A percentile compares a stretch with the other conserved stretches of the same genome.
phyloP scores from a whole-genome alignment of 2,888 invertebrate species.

The Epistrophe eligans region DNA sequence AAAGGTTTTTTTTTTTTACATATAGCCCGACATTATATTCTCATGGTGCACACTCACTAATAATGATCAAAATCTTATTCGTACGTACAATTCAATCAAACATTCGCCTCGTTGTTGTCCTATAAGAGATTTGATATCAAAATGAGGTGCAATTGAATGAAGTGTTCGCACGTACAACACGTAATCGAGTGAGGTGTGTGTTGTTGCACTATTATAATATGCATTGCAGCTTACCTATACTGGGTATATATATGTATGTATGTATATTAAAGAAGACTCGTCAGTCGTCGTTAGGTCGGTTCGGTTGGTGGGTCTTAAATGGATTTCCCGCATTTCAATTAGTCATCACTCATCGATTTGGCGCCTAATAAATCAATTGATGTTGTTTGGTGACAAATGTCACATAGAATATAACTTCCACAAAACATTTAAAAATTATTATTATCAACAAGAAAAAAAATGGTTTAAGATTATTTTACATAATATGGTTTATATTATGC shows the following conservation, averaged over 20 bases:
- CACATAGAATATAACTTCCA: slow-evolving; percentile 12
- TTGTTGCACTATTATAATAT: slow-evolving; percentile 27
- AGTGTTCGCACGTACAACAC: slow-evolving; percentile 64
- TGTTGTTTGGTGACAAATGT: slow-evolving; percentile 11
- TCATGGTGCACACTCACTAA: slow-evolving; percentile 37
- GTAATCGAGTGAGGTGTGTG: slow-evolving; percentile 20
- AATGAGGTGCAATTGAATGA: slow-evolving; percentile 15
- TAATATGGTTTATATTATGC: background rate
- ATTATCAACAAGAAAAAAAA: background rate
- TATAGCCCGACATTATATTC: slow-evolving; percentile 31
- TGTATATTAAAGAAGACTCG: background rate
- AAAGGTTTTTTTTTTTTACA: too few relatives aligned
- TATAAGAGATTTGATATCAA: slow-evolving; percentile 43
- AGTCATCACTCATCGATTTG: slow-evolving; percentile 57
- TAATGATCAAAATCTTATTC: slow-evolving; percentile 68
- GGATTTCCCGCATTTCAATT: slow-evolving; percentile 50
- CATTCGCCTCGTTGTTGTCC: slow-evolving; percentile 8
- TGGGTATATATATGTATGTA: background rate
- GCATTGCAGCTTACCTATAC: background rate
- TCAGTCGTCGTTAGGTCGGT: too few relatives aligned
- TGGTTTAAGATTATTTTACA: slow-evolving; percentile 8
- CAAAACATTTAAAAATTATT: slow-evolving; percentile 38
- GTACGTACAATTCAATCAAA: slow-evolving; percentile 55
- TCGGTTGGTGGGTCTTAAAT: slow-evolving; percentile 10
- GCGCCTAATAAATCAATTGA: slow-evolving; percentile 63